Percentiles rank a stretch among this genome's conserved stretches.
Evolutionary conservation across 1,140 invertebrate genomes (phyloP).

Genomic region (Caenorhabditis tropicalis): DNA sequence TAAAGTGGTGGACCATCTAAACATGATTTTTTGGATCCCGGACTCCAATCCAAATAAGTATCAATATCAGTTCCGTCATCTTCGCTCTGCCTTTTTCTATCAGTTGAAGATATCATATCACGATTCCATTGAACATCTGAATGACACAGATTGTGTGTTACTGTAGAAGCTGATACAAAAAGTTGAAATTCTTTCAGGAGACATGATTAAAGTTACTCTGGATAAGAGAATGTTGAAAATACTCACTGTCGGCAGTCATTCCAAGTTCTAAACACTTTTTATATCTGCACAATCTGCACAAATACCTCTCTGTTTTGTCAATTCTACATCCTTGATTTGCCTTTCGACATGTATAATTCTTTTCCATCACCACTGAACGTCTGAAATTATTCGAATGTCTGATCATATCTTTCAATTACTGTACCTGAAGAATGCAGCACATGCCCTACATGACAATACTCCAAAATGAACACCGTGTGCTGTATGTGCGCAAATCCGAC

Average conservation of each 20-base stretch:
- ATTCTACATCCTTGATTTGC: conserved; percentile 3
- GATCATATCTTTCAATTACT: background rate
- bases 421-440: conserved; percentile 48
- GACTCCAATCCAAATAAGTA: background rate
- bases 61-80: conserved; percentile 11
- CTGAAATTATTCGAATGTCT: background rate
- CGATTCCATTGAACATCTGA: conserved; percentile 34
- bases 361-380: conserved; percentile 3
- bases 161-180: background rate
- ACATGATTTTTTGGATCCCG: background rate
- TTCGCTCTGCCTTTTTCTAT: background rate
- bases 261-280: conserved; percentile 9
- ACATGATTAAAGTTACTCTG: background rate
- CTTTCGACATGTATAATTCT: background rate
- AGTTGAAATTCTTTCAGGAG: background rate
- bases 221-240: background rate
- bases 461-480: conserved; percentile 50
- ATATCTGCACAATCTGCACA: conserved; percentile 34
- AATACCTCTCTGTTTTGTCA: conserved; percentile 6
- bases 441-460: conserved; percentile 45
- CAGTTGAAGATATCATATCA: conserved; percentile 33
- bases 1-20: conserved; percentile 1
- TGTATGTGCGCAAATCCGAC: conserved; percentile 35
- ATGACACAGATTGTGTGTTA: background rate
- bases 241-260: conserved; percentile 29